Base-by-base conservation (phyloP, 1,140 invertebrate genomes). In the Heterodera carotae region DNA sequence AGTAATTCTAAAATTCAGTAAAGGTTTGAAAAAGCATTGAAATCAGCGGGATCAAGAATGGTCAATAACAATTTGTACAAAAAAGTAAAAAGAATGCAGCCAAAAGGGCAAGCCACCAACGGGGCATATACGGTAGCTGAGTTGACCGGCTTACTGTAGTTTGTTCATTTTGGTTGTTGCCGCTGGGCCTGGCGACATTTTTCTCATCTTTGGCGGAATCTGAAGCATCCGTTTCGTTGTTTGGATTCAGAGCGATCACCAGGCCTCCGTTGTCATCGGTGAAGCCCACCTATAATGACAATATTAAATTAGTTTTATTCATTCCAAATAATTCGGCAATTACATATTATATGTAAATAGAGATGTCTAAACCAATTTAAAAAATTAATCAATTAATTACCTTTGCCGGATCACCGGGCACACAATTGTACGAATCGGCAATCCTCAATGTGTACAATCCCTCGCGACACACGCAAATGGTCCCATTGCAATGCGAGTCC, bases 381-480 rank as follows among this genome's bases (percentile, higher is more conserved):
- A 15, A 3, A 62, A 72, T 22, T 18, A 31, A 7, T 56, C n/a
- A 25, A 39, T 31, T n/a, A 27, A 29, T 66, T 34, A 75, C 82
- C 33, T 84, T 79, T 12, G 80, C 77, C 25, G 82, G 82, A 70
- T 83, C 76, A 31, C 78, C 82, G 2, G 82, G 83, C n/a, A 83
- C 83, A 68, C 82, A 83, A 48, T 83, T 84, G 68, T 84, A 84
- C 10, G 82, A 82, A 36, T 83, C 80, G 33, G 77, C 83, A 53
- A 83, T 84, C 5, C 76, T 59, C 7, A 83, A 69, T 1, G 82
- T 84, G 39, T 67, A 83, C 22, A 83, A 69, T 3, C 83, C 81
- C 29, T 75, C 81, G 18, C 81, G 74, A 39, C 82, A 83, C 25
- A 80, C 83, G 59, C 82, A 83, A 71, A 83, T 60, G 5, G 83